Conservation (phyloP, 2,888 invertebrate species). For the Limnephilus auricula region DNA sequence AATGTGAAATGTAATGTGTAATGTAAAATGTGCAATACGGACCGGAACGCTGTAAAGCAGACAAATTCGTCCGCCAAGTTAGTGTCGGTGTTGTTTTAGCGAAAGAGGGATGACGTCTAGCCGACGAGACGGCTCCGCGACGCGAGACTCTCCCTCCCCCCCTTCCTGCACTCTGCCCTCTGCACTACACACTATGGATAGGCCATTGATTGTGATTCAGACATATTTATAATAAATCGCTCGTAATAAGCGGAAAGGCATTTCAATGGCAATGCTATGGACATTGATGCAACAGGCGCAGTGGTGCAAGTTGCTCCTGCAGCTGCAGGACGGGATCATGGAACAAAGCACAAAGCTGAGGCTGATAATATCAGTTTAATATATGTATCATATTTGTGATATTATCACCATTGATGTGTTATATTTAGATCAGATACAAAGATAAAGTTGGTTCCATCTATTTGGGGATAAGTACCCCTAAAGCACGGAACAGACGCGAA, state of each 20-base stretch:
- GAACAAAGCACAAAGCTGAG: not conserved
- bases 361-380: not conserved
- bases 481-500: too few relatives aligned
- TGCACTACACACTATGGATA: not conserved
- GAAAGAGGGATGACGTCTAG: conserved; percentile 30
- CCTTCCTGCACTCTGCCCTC: not conserved
- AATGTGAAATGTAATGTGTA: not conserved
- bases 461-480: too few relatives aligned
- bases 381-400: too few relatives aligned
- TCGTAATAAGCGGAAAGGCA: conserved; percentile 34
- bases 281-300: not conserved
- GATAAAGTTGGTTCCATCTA: too few relatives aligned
- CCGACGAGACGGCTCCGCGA: conserved; percentile 25
- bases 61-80: conserved; percentile 25
- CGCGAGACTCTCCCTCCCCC: not conserved
- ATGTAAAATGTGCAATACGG: not conserved
- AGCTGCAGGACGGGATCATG: not conserved
- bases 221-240: conserved; percentile 19
- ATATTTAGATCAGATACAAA: too few relatives aligned
- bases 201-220: conserved; percentile 36
- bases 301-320: not conserved
- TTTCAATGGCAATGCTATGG: conserved; percentile 35
- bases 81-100: conserved; percentile 33
- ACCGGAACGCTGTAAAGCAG: conserved; percentile 12
- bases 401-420: too few relatives aligned